Evolutionary conservation across 2,113 vertebrate genomes (phyloP), one percentile per base, ranked within the genome.

Genomic region (Periophthalmus modestus): DNA sequence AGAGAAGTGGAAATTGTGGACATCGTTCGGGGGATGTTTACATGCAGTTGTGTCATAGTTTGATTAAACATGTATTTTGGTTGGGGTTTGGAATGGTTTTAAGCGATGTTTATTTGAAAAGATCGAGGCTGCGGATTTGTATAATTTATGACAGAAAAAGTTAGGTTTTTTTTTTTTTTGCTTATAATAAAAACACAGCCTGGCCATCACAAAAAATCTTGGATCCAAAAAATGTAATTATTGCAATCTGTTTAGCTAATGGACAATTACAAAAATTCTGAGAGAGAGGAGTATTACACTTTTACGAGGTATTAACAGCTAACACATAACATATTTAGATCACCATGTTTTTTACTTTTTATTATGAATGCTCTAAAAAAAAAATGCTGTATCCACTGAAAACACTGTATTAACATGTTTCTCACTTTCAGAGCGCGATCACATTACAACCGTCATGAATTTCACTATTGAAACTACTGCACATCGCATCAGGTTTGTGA

Each of bases 21-120:
- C 65, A 63, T 13, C 15, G 78, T 83, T 82, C 7, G 15, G 33
- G 33, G 58, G 59, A 62, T 36, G 59, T 62, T 62, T 62, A 34
- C 59, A 34, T 62, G 24, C 18, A 14, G 15, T 34, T 33, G 59
- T 34, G 16, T 62, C 28, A 34, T 34, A 34, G 59, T 28, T 34
- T 33, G 24, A 34, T 62, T 62, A 18, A 18, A 62, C 28, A 34
- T 33, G 28, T 15, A 62, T 62, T 34, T 59, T 18, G 28, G 14
- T 34, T 18, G 0, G 12, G 57, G 10, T 59, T 59, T 9, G 1
- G 24, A 5, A 18, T 61, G 24, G 13, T 33, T 33, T 33, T 7
- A 36, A 15, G 34, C 28, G 1, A 18, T 59, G 21, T 59, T 7
- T 43, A 52, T 52, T 52, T 52, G 15, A 19, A 2, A 21, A 9